Evolutionary conservation across 2,888 invertebrate species (phyloP).

Genomic region (Drosophila borborema): DNA sequence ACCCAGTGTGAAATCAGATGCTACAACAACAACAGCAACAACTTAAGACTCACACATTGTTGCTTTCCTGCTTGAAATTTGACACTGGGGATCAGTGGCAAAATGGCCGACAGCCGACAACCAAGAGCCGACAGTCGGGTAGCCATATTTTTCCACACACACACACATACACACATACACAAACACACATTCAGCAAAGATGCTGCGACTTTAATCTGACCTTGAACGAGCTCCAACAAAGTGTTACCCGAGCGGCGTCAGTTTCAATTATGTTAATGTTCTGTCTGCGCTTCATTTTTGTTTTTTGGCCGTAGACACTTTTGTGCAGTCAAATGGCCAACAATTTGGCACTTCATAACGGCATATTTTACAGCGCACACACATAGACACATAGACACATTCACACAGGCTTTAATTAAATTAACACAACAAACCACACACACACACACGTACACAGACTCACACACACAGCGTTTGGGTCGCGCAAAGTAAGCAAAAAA

Average conservation of each 20-base stretch:
- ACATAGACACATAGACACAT: slow-evolving; percentile 9
- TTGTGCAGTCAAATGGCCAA: slow-evolving; percentile 49
- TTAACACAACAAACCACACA: slow-evolving; percentile 73
- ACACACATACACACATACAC: not conserved
- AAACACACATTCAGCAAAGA: slow-evolving; percentile 8
- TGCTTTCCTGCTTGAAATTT: slow-evolving; percentile 45
- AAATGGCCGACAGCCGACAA: slow-evolving; percentile 31
- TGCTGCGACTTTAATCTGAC: slow-evolving; percentile 49
- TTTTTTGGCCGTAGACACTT: slow-evolving; percentile 28
- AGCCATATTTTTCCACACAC: slow-evolving; percentile 18
- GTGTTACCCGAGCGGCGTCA: slow-evolving; percentile 7
- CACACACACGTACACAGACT: slow-evolving; percentile 44
- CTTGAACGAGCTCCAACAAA: slow-evolving; percentile 37
- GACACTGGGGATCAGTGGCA: slow-evolving; percentile 52
- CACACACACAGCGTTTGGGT: slow-evolving; percentile 36
- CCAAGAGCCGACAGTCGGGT: slow-evolving; percentile 7
- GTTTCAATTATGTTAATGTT: slow-evolving; percentile 52
- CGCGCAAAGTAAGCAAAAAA: slow-evolving; percentile 69
- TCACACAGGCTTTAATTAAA: slow-evolving; percentile 66
- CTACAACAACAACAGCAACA: slow-evolving; percentile 30
- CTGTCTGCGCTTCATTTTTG: slow-evolving; percentile 22
- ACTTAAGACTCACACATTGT: slow-evolving; percentile 37
- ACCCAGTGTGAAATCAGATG: slow-evolving; percentile 62
- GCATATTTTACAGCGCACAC: slow-evolving; percentile 29
- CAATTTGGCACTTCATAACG: slow-evolving; percentile 64